Conservation (phyloP, 2,797 vertebrate genomes). For the Anguilla obscura region DNA sequence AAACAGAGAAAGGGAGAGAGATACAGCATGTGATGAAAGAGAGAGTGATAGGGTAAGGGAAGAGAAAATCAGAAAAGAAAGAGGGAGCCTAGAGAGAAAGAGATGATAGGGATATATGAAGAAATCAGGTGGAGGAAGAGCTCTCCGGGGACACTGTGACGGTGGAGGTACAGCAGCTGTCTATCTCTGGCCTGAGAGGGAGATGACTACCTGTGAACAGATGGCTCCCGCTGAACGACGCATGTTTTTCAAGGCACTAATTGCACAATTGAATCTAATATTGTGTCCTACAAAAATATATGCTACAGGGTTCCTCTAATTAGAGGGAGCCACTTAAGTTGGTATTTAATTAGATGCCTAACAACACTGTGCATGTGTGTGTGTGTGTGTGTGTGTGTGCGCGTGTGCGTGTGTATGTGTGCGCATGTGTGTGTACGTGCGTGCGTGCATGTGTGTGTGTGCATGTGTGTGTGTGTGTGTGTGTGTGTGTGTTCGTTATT, state of each 20-base stretch:
- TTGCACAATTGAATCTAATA: neutral
- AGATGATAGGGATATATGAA: neutral
- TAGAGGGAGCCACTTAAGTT: neutral
- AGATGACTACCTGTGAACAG: neutral
- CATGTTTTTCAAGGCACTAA: neutral
- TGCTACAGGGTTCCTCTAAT: conserved; percentile 7
- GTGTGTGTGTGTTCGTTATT: conserved; percentile 15
- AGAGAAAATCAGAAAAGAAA: neutral
- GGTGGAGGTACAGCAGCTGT: neutral
- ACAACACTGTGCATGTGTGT: neutral
- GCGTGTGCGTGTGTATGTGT: neutral
- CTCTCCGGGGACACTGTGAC: neutral
- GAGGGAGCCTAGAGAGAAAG: neutral
- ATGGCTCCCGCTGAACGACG: neutral
- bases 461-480: conserved; percentile 11
- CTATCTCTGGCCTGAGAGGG: neutral
- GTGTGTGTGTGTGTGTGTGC: neutral
- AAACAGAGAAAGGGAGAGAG: neutral
- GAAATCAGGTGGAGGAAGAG: neutral
- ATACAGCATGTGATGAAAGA: neutral
- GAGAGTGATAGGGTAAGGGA: too few species aligned
- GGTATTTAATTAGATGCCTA: neutral
- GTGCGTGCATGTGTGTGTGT: neutral
- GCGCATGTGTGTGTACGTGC: neutral
- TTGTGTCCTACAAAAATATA: neutral